A percentile compares a stretch with the other conserved stretches of the same genome.
These are phyloP conservation scores for Thryonomys swinderianus DNA, from an alignment of 2,113 vertebrate genomes.

Conservation along the genomic window DNA sequence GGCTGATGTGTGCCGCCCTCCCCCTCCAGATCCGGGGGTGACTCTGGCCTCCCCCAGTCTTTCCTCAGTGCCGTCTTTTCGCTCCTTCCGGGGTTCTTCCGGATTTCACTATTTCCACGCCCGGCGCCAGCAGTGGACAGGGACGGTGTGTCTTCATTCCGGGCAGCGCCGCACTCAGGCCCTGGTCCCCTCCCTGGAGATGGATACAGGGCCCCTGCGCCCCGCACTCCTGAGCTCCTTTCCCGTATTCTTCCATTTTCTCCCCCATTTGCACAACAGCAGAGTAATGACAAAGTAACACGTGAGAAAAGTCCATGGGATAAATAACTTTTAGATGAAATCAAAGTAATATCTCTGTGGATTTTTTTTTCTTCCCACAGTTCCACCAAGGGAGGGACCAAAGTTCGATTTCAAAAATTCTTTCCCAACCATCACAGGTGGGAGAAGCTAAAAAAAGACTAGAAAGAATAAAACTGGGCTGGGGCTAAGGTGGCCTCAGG, in stretches of 20 bases:
- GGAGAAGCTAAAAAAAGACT: constrained; percentile 18
- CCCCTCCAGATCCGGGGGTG: neutral
- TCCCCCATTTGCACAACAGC: neutral
- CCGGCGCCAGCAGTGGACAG: neutral
- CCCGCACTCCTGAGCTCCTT: neutral
- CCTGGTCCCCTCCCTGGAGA: neutral
- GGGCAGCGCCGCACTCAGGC: neutral
- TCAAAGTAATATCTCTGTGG: neutral
- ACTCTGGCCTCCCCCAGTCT: neutral
- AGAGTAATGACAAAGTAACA: neutral
- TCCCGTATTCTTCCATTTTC: neutral
- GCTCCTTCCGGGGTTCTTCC: rapidly evolving
- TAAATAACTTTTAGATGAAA: neutral
- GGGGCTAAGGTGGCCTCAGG: constrained; percentile 49
- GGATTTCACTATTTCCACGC: neutral
- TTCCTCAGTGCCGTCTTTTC: neutral
- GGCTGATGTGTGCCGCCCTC: neutral
- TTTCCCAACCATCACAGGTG: constrained; percentile 16
- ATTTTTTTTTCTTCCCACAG: neutral
- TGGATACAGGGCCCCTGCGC: rapidly evolving
- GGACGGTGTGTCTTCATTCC: neutral
- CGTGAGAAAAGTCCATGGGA: neutral
- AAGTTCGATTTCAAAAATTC: neutral
- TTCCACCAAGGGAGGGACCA: neutral
- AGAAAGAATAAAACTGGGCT: constrained; percentile 18